Evolutionary conservation across 2,888 invertebrate genomes (phyloP).

Genomic region (Zootermopsis nevadensis): DNA sequence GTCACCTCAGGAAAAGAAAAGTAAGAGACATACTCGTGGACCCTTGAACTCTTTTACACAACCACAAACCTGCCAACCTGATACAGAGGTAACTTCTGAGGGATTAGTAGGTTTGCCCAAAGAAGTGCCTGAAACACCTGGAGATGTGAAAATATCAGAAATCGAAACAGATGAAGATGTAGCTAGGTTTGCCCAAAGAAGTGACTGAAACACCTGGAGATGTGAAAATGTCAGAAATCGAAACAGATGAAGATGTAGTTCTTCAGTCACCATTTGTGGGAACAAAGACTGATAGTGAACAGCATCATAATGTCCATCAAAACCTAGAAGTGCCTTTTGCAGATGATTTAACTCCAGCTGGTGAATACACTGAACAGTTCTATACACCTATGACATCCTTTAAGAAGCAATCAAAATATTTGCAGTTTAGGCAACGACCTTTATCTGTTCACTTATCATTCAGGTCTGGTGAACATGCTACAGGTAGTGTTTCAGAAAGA

Average conservation of each 20-base stretch:
- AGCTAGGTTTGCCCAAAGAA: background rate
- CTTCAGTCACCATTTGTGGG: background rate
- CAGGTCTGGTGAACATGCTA: constrained; percentile 44
- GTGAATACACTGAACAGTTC: constrained; percentile 49
- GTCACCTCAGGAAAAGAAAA: constrained; percentile 66
- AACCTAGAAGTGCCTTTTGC: constrained; percentile 52
- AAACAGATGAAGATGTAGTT: background rate
- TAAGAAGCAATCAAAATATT: constrained; percentile 43
- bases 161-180: background rate
- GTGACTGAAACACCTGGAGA: constrained; percentile 19
- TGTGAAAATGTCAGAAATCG: constrained; percentile 58
- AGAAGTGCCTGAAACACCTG: constrained; percentile 33
- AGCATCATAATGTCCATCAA: constrained; percentile 40
- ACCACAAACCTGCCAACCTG: background rate
- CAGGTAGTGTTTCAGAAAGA: constrained; percentile 26
- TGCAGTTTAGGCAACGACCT: constrained; percentile 51
- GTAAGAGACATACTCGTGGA: constrained; percentile 63
- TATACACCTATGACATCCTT: constrained; percentile 53
- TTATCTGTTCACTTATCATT: constrained; percentile 54
- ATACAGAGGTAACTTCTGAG: background rate
- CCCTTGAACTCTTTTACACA: constrained; percentile 4
- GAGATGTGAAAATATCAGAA: constrained; percentile 61
- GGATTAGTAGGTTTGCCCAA: background rate
- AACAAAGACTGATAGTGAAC: constrained; percentile 30
- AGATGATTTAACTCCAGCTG: constrained; percentile 44